Base-by-base conservation (phyloP, 2,113 vertebrate genomes). In the Nothobranchius kuhntae region DNA sequence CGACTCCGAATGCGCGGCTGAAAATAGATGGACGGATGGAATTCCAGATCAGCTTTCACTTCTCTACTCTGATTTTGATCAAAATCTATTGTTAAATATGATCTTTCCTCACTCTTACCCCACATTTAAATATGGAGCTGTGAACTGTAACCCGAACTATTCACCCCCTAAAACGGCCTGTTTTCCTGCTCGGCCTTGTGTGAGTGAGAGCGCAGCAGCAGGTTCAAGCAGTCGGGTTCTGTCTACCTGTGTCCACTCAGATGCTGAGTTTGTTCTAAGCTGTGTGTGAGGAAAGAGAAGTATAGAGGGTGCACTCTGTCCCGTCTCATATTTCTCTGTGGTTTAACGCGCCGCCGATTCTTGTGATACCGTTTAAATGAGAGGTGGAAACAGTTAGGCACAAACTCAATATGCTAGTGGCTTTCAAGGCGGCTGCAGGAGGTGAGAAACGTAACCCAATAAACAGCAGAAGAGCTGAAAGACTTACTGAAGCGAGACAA, bases 341-440 rank as follows among this genome's bases (percentile, higher is more conserved):
- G 68, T 77, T 65, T 81, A 83, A 81, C 78, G 69, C 72, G 65
- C 70, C 55, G 51, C 65, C 84, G 79, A 63, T 88, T 84, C 84
- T 77, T 71, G 77, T 61, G 44, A 71, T 45, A 66, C 80, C 69
- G 81, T 85, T 86, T 78, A 84, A 88, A 87, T 76, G 68, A 68
- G 77, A 72, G 76, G 80, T 81, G 79, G 75, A 79, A 89, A 73
- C 76, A 78, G 80, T 73, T 70, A 50, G 64, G 71, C 80, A 71
- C 13, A 75, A 86, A 89, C 77, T 75, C 74, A 77, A 81, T 86
- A 89, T 86, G 84, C 75, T 88, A 80, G 87, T 83, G 68, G 50
- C 55, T 72, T 86, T 58, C 77, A 45, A 55, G 73, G 77, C 73
- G 86, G 82, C 47, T 48, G 76, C 61, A 66, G 76, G 77, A 48